Base-by-base conservation (phyloP, 2,888 invertebrate species). In the Brassicogethes aeneus region DNA sequence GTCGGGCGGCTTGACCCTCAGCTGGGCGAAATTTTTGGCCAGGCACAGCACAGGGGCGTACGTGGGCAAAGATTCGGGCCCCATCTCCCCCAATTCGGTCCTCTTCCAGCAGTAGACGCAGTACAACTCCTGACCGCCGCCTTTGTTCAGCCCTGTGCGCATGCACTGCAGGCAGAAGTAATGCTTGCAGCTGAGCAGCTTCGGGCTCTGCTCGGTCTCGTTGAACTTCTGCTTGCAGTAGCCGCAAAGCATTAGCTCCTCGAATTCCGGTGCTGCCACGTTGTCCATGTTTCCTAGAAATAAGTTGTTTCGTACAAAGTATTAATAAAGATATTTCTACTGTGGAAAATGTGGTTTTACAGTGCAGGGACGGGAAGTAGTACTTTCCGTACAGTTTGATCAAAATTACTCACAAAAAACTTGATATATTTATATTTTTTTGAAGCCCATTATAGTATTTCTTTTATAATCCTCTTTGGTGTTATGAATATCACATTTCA, bases 141-240 rank as follows among this genome's bases (percentile, higher is more conserved):
- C 82, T 61, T 80, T 80, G 61, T 77, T 74, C 56, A 83, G 70
- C 58, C 75, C 76, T 51, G 77, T 75, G 59, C 80, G 79, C 64
- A 82, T 78, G 69, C 84, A 85, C 61, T 80, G 77, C 65, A 84
- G 72, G 65, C 85, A 85, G 68, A 84, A 84, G 69, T 82, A 80
- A 65, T 85, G 85, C 62, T 82, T 80, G 72, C 85, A 85, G 52
- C 79, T 76, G 53, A 85, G 74, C 65, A 82, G 69, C 66, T 85
- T 84, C 46, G 84, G 84, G 61, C 77, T 75, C 61, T 79, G 79
- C 64, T 83, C 82, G 46, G 72, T 71, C 55, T 82, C 81, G 68
- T 83, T 83, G 72, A 82, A 84, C 64, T 79, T 77, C 65, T 79
- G 76, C 69, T 81, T 80, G 73, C 84, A 84, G 64, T 77, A 80